Evolutionary conservation across 1,140 invertebrate species (phyloP), one percentile per base, ranked within the genome.

Genomic region (Rhopalosiphum padi): DNA sequence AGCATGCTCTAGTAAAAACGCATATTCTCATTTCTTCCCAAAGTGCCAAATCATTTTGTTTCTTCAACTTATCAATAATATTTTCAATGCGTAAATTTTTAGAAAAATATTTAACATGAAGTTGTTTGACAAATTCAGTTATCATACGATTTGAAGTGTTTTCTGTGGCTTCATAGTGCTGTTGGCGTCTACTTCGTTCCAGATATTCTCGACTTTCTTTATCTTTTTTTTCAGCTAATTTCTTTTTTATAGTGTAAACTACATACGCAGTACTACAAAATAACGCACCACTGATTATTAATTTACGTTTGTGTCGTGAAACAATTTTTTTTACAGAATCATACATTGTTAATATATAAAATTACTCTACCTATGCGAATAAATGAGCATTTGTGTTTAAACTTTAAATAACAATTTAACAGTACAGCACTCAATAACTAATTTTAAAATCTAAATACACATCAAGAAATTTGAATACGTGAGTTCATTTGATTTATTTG

Each of bases 1-100:
- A 51, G 41, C 91, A 92, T 37, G 91, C 91, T 85, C 91, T 83
- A 11, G 91, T 92, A 51, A 92, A 85, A 48, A 92, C 91, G 35
- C 91, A 92, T 48, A 92, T 35, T 53, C 48, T 92, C 91, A 92
- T 92, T 53, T 92, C n/a, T 83, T 92, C 91, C 91, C 91, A 92
- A 92, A 92, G 91, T 85, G 18, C 43, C 18, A 92, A 35, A 53
- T 82, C 77, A 37, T 92, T 83, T 85, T 85, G 37, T 23, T 85
- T 92, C 23, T 92, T 92, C n/a, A 92, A 53, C 85, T 92, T 46
- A 48, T 92, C 91, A 85, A 92, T 85, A 85, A 92, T 92, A 51
- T 92, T 46, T 82, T 92, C 91, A 85, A 92, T 92, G 21, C 91
- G 77, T 48, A 92, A 92, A 22, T 92, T 83, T 53, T 92, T 92